Evolutionary conservation across 2,797 vertebrate genomes (phyloP), one percentile per base, ranked within the genome.

Genomic region (Clarias laeviceps): DNA sequence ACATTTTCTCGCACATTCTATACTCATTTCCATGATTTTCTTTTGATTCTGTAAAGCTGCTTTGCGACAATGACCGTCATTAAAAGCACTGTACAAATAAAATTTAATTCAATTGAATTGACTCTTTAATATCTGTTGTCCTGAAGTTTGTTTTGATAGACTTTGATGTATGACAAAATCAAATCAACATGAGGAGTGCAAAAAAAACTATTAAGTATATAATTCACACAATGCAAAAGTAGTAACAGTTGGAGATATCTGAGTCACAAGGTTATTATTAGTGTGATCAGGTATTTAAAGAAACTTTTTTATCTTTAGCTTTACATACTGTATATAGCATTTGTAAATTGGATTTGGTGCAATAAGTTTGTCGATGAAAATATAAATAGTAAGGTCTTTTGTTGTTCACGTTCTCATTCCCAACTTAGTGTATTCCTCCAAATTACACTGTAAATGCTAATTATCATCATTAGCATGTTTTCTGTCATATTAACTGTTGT

Each of bases 381-480:
- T 24, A 70, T 29, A 56, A 14, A 73, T 27, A 6, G 4, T 8
- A 54, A 0, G 45, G 17, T 34, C 54, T 22, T 22, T 34, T 34
- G 2, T 37, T 78, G 20, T 77, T 32, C 56, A 5, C 32, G 74
- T 56, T 34, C 54, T 5, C 59, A 56, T 34, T 29, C 18, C 8
- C 59, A 77, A 61, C 20, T 80, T 27, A 65, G 37, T 27, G 61
- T 50, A 29, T 45, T 40, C 29, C 59, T 29, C 37, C 11, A 64
- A 64, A 45, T 50, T 2, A 45, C 59, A 45, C 24, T 45, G 78
- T 45, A 88, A 82, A 34, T 77, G 54, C 12, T 87, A 86, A 88
- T 89, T 82, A 90, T 73, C 76, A 57, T 86, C 69, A 88, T 88
- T 87, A 87, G 73, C 56, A 32, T 56, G 22, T 72, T 87, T 88